Conservation (phyloP, 2,113 vertebrate genomes). For the Arothron firmamentum region DNA sequence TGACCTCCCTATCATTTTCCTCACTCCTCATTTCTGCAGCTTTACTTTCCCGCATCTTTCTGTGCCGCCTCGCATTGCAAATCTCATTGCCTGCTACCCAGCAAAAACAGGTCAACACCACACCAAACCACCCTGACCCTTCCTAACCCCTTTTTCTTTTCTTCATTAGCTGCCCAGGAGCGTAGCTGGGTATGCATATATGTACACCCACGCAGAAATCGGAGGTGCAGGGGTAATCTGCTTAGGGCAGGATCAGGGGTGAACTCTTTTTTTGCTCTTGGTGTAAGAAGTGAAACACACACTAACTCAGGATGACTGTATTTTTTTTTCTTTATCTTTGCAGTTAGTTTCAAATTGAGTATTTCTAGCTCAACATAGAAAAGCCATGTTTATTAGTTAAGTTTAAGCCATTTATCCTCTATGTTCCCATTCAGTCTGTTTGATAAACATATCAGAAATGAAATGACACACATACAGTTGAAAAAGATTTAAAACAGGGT, state of each 20-base stretch:
- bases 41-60: slow-evolving; percentile 27
- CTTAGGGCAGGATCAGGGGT: slow-evolving; percentile 53
- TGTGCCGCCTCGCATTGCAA: slow-evolving; percentile 28
- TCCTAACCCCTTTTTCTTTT: slow-evolving; percentile 45
- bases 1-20: slow-evolving; percentile 36
- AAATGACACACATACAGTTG: background rate
- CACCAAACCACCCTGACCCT: slow-evolving; percentile 45
- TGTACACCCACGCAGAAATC: slow-evolving; percentile 36
- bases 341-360: slow-evolving; percentile 6
- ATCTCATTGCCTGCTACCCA: slow-evolving; percentile 41
- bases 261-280: slow-evolving; percentile 40
- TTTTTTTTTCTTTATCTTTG: slow-evolving; percentile 8
- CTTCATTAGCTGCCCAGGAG: slow-evolving; percentile 44
- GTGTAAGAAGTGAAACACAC: background rate
- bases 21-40: slow-evolving; percentile 33
- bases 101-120: slow-evolving; percentile 40
- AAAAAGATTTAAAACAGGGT: too few species aligned
- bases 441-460: background rate
- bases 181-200: slow-evolving; percentile 7
- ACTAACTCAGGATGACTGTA: background rate
- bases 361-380: background rate
- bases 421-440: background rate
- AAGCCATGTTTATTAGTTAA: background rate
- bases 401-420: background rate
- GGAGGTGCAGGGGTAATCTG: slow-evolving; percentile 13